Evolutionary conservation across 2,888 invertebrate species (phyloP), one percentile per base, ranked within the genome.

Genomic region (Chromoteleia sp.): DNA sequence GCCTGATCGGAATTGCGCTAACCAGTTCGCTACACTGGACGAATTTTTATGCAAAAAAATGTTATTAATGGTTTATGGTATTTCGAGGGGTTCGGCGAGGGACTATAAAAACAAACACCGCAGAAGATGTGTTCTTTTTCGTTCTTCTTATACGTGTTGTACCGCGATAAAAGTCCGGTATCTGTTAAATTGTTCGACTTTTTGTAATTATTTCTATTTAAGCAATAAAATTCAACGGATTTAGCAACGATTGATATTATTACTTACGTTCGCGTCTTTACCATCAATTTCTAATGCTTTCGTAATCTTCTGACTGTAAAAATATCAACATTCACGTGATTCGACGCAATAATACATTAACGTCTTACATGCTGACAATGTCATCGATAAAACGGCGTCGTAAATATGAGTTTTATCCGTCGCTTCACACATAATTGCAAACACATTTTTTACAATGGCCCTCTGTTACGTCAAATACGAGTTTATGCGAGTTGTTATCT

Each of bases 1-100:
- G 76, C 52, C 52, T 61, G 81, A 68, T 75, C 82, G 70, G 36
- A 56, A 78, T 85, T 85, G 85, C 79, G 83, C 85, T 82, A 85
- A 84, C 75, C 59, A 83, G 78, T 65, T 43, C 17, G 39, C 10
- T 33, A 33, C 33, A 67, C 29, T 63, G 14, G 41, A 25, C 45
- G 30, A 61, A 33, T 48, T 50, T 48, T 19, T 17, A 50, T 36
- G 29, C 41, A 65, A 52, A 41, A 71, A 52, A 73, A 33, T 15
- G 17, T 56, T 58, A 70, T 70, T 41, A 54, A 68, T 56, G 68
- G 45, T 25, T 39, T 33, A 6, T 17, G 5, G n/a, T 29, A 29
- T 21, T 59, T 29, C 14, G 43, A 36, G 25, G 30, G 3, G 2
- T 33, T 14, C n/a, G 12, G 3, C 67, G 15, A 17, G 15, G 10